Evolutionary conservation across 2,797 vertebrate species (phyloP).

Genomic region (Sebastes elongatus): DNA sequence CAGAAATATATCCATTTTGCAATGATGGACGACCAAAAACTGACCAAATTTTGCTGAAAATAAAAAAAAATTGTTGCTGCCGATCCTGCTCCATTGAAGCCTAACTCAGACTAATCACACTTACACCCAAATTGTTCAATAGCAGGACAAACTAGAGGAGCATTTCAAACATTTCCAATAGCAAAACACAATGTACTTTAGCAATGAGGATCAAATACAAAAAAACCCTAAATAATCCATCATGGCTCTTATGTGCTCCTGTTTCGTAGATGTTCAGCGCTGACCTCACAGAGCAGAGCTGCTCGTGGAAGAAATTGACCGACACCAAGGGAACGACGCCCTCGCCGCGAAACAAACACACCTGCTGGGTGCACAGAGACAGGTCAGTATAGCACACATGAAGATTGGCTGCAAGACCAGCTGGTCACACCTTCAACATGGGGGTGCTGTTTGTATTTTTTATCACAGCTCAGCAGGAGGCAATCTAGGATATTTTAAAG

Average conservation of each 20-base stretch:
- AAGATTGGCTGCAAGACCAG: not conserved
- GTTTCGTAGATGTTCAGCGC: slow-evolving; percentile 87
- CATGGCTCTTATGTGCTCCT: fast-evolving
- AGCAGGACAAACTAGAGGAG: too few species aligned
- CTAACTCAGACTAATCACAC: too few species aligned
- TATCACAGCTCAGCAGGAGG: not conserved
- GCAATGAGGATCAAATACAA: too few species aligned
- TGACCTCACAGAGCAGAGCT: slow-evolving; percentile 83
- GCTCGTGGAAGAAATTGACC: slow-evolving; percentile 86
- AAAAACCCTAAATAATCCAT: fast-evolving
- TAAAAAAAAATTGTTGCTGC: too few species aligned
- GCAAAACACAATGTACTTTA: too few species aligned
- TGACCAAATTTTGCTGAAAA: too few species aligned
- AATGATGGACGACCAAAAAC: too few species aligned
- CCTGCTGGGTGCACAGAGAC: slow-evolving; percentile 92
- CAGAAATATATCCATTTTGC: too few species aligned
- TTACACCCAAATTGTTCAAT: too few species aligned
- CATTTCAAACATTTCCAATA: too few species aligned
- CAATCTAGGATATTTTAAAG: too few species aligned
- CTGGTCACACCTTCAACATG: not conserved
- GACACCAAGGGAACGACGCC: slow-evolving; percentile 86
- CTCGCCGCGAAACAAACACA: slow-evolving; percentile 92
- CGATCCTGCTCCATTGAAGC: too few species aligned
- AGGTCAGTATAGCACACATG: slow-evolving; percentile 60
- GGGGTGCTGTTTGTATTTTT: not conserved